Base-by-base conservation (phyloP, 2,888 invertebrate genomes). In the Eudasyphora cyanicolor region DNA sequence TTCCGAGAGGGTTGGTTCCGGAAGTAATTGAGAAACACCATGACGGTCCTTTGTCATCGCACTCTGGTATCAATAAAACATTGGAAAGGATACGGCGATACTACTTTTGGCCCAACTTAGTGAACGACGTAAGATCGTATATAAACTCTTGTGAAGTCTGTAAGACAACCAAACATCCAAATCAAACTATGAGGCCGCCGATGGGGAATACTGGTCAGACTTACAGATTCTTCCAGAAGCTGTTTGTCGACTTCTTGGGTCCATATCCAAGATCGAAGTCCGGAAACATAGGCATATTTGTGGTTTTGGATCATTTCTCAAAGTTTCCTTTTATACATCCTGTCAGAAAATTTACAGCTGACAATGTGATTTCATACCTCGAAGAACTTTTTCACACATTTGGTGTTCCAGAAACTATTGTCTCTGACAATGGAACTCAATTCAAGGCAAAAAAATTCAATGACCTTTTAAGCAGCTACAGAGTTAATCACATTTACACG, bases 231-330 rank as follows among this genome's bases (percentile, higher is more conserved):
- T 78, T 82, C 27, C 77, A 82, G n/a, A 54, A 24, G 27, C 19
- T 76, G 5, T 82, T 45, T 19, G n/a, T 82, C 0, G 82, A 83
- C 38, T 45, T 83, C 3, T 79, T 83, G 14, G 54, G 54, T 12
- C 54, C 54, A 24, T 54, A 54, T 10, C 54, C 54, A 4, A 54
- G 54, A 24, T 54, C 54, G 1, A 21, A 24, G 10, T 54, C 24
- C 24, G 54, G 1, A n/a, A 54, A 54, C 10, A 24, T 54, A 24
- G 54, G 19, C 5, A 54, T 54, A 19, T 54, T 24, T 24, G 54
- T 54, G 0, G 54, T 24, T 1, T 8, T 54, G 2, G 54, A 24
- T 2, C 54, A 54, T 8, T 54, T 54, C 10, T 19, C 6, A 1
- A 54, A 54, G 24, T 54, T 21, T 54, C 24, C 54, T 7, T 54